phyloP scores from a whole-genome alignment of 2,797 vertebrate genomes.

The Falco biarmicus region DNA sequence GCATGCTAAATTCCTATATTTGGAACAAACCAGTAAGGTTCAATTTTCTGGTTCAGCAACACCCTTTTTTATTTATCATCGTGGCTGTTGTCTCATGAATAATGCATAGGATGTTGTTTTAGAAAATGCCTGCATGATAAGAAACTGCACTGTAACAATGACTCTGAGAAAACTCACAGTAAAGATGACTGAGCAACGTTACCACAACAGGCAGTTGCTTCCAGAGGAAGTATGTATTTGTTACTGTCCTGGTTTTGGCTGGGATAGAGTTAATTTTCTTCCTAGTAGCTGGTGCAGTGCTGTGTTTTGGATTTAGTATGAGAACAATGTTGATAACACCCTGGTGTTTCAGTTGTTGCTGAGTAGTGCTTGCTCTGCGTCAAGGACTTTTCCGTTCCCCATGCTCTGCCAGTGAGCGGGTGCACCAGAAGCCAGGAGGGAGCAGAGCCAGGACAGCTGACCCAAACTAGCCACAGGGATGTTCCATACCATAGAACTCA shows the following conservation, averaged over 20 bases:
- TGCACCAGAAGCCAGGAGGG: too few relatives aligned
- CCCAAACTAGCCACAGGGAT: too few relatives aligned
- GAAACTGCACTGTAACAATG: neutral
- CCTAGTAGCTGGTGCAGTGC: too few relatives aligned
- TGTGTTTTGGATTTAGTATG: too few relatives aligned
- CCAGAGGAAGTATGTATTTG: neutral
- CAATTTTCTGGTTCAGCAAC: conserved; percentile 18
- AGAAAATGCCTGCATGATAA: neutral
- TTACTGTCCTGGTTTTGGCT: neutral
- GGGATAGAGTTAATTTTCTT: too few relatives aligned
- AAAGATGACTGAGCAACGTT: neutral
- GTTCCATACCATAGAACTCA: too few relatives aligned
- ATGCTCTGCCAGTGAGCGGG: too few relatives aligned
- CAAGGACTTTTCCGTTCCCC: too few relatives aligned
- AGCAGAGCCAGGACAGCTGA: too few relatives aligned
- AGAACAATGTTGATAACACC: too few relatives aligned
- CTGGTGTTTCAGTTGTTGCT: too few relatives aligned
- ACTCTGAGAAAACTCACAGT: neutral
- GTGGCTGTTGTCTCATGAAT: neutral
- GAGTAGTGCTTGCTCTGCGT: too few relatives aligned
- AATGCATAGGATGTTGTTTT: neutral
- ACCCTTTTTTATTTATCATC: neutral
- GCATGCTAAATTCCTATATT: neutral
- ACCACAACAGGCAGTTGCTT: neutral
- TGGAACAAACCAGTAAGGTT: neutral